Conservation (phyloP, 2,888 invertebrate genomes). For the Nomada ferruginata region DNA sequence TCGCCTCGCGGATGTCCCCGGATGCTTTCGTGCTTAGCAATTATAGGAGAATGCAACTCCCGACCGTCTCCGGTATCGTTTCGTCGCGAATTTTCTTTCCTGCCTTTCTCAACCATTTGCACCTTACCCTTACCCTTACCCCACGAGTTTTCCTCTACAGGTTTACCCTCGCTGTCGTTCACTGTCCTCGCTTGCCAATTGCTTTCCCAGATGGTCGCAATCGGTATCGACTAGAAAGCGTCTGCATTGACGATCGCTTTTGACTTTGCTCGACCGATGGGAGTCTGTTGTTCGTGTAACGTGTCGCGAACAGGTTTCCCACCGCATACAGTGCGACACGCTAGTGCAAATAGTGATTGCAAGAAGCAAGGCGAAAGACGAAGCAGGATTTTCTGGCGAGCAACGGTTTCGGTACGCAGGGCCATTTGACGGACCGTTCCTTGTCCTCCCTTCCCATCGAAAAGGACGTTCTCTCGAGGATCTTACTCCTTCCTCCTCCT, state of each 20-base stretch:
- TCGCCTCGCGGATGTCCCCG: slow-evolving; percentile 46
- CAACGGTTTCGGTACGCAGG: slow-evolving; percentile 53
- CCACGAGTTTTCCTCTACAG: too few species aligned
- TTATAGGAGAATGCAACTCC: slow-evolving; percentile 59
- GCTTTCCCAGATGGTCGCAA: background rate
- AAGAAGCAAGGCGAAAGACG: slow-evolving; percentile 21
- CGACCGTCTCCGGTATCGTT: slow-evolving; percentile 18
- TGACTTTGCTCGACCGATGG: too few species aligned
- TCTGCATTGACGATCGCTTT: too few species aligned
- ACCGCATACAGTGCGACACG: background rate
- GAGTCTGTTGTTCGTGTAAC: background rate
- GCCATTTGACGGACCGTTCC: slow-evolving; percentile 67
- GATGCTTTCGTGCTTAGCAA: slow-evolving; percentile 60
- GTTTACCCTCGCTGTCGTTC: background rate
- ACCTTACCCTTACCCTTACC: too few species aligned
- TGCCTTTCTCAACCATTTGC: too few species aligned
- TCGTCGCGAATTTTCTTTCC: slow-evolving; percentile 22
- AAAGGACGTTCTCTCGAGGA: slow-evolving; percentile 62
- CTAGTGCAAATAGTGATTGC: background rate
- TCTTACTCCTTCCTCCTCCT: slow-evolving; percentile 52
- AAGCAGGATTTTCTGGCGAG: slow-evolving; percentile 40
- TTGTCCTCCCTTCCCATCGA: slow-evolving; percentile 57
- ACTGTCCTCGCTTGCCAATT: background rate
- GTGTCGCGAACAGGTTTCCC: background rate
- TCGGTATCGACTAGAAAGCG: too few species aligned